Evolutionary conservation across 2,113 vertebrate genomes (phyloP), one percentile per base, ranked within the genome.

Genomic region (Pterocles orientalis): DNA sequence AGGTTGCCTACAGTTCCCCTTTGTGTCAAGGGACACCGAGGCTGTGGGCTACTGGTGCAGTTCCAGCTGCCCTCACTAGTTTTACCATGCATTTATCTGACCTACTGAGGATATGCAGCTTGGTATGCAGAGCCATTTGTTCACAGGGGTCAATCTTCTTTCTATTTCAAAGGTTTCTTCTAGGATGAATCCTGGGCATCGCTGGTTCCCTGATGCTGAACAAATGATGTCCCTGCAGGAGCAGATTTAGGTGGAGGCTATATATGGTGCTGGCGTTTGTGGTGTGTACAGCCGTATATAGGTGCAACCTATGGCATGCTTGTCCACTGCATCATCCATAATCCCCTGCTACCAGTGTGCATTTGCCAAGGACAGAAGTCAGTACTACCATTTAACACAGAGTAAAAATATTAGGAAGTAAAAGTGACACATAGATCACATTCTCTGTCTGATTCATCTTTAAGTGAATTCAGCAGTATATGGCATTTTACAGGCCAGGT

Each of bases 71-170:
- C 47, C 26, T 88, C 83, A 36, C 86, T 92, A 24, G 28, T 92
- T 84, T 82, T 60, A 66, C 73, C 72, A 77, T 39, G 48, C 62
- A 9, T 86, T 80, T 86, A 57, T 94, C 77, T 89, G 89, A 92
- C 76, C 89, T 92, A 73, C 80, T 91, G 83, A 95, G 68, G 86
- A 73, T 33, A 76, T 51, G 86, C 76, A 95, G 89, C 48, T 41
- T 56, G 71, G 34, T 81, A 61, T 86, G 93, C 72, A 84, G 88
- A 96, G 82, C 57, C 62, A 83, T 86, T 92, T 94, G 64, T 69
- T 92, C 89, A 86, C 72, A 88, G 54, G 71, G 81, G 56, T 83
- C 83, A 86, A 84, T 84, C 89, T 92, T 86, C 82, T 65, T 94
- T 48, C 56, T 94, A 62, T 91, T 77, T 81, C 83, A 89, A 50